Evolutionary conservation across 2,113 vertebrate species (phyloP).

Genomic region (Muntiacus reevesi): DNA sequence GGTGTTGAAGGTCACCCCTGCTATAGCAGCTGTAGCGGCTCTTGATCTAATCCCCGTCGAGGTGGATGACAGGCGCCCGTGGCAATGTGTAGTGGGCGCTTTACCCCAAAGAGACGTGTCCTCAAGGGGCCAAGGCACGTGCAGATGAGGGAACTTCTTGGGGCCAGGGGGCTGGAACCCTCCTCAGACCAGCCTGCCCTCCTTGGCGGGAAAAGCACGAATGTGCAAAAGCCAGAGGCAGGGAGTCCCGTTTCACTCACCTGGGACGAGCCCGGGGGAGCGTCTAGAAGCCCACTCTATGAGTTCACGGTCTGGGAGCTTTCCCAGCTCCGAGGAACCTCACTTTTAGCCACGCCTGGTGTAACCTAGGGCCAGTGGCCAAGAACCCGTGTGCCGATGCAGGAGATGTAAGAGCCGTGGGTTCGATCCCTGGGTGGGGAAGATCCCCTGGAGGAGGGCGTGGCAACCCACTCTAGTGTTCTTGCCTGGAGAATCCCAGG

Average conservation of each 20-base stretch:
- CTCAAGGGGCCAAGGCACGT: rapidly evolving
- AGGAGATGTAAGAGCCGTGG: background rate
- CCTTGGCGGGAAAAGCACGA: background rate
- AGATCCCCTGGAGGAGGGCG: background rate
- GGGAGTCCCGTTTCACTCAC: background rate
- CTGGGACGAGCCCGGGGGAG: background rate
- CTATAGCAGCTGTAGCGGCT: background rate
- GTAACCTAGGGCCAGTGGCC: background rate
- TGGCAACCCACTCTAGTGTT: background rate
- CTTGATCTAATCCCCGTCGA: too few species aligned
- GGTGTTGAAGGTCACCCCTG: background rate
- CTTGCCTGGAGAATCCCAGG: background rate
- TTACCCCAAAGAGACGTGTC: background rate
- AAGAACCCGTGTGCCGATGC: background rate
- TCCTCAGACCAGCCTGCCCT: background rate
- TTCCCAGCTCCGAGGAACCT: background rate
- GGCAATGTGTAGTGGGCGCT: background rate
- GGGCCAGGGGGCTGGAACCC: background rate
- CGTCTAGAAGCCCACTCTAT: background rate
- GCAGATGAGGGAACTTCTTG: background rate
- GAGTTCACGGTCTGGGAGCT: background rate
- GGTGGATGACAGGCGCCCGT: background rate
- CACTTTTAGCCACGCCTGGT: background rate
- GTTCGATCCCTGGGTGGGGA: background rate
- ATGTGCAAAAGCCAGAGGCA: too few species aligned